A percentile compares a stretch with the other conserved stretches of the same genome.
Conservation (phyloP, 1,140 invertebrate genomes). For the Achatina immaculata region DNA sequence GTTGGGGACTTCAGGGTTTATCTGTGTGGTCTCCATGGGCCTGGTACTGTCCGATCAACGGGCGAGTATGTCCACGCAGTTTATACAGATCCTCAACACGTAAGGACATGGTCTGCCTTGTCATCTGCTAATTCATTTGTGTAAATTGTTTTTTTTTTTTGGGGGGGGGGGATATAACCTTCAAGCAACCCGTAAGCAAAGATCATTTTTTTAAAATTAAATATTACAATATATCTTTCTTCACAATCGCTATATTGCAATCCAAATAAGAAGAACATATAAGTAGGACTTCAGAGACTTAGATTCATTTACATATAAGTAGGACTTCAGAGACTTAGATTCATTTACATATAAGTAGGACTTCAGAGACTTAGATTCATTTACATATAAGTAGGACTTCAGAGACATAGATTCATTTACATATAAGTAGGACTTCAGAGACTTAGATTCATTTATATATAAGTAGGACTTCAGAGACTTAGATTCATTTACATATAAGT, state of each 20-base stretch:
- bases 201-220: too few species aligned
- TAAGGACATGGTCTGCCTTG: neutral
- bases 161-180: too few species aligned
- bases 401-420: neutral
- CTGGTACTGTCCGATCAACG: neutral
- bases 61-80: neutral
- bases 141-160: neutral
- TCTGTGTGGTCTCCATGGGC: neutral
- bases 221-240: too few species aligned
- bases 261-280: too few species aligned
- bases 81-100: neutral
- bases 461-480: neutral
- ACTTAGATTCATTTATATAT: neutral
- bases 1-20: neutral
- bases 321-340: too few species aligned
- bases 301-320: too few species aligned
- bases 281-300: too few species aligned
- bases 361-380: neutral
- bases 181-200: too few species aligned
- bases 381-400: neutral
- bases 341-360: too few species aligned
- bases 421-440: neutral
- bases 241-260: too few species aligned
- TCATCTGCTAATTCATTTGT: neutral
- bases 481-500: neutral